These are phyloP conservation scores for Melipona quadrifasciata DNA, from an alignment of 1,140 invertebrate species.

Conservation along the genomic window DNA sequence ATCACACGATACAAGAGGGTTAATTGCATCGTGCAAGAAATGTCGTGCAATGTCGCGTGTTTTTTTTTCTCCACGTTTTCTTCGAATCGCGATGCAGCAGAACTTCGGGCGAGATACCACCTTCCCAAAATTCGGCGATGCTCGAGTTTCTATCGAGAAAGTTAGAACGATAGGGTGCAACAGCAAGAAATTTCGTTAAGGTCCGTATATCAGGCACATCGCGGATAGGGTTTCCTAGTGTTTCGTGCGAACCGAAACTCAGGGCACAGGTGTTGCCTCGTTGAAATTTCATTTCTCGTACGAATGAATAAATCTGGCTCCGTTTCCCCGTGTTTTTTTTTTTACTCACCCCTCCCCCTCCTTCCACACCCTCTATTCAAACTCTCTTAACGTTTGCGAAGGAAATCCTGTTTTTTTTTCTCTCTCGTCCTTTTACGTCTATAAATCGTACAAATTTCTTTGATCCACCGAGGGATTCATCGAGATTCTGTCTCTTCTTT, in stretches of 20 bases:
- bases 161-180: conserved; percentile 59
- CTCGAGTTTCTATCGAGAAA: conserved; percentile 78
- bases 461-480: neutral
- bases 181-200: conserved; percentile 49
- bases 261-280: conserved; percentile 45
- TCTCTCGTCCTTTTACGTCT: neutral
- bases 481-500: neutral
- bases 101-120: neutral
- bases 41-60: too few relatives aligned
- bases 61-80: neutral
- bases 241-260: conserved; percentile 20
- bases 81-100: too few relatives aligned
- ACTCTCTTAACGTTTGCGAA: neutral
- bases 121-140: conserved; percentile 73
- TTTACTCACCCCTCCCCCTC: neutral
- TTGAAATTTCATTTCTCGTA: conserved; percentile 29
- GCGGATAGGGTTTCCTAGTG: conserved; percentile 4
- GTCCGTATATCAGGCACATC: conserved; percentile 22
- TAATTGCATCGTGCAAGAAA: neutral
- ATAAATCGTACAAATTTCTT: conserved; percentile 52
- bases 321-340: neutral
- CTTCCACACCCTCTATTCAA: neutral
- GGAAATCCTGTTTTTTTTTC: conserved; percentile 1
- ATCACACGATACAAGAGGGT: neutral
- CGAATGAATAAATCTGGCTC: conserved; percentile 53